Conservation (phyloP, 2,113 vertebrate genomes). For the Chrysochloris asiatica region DNA sequence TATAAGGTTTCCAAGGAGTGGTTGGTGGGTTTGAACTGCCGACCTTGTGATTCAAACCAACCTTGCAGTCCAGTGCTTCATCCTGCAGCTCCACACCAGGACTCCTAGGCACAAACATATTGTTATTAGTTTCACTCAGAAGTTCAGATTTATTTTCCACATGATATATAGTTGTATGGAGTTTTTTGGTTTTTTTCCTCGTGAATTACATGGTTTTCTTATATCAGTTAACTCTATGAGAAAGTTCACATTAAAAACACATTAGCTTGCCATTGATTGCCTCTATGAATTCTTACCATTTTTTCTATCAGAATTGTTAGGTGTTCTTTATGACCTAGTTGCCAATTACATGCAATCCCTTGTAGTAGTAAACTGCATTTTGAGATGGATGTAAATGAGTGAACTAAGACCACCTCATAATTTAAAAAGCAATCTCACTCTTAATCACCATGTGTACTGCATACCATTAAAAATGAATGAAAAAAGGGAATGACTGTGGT, state of each 20-base stretch:
- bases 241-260: slow-evolving; percentile 41
- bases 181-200: not conserved
- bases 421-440: slow-evolving; percentile 51
- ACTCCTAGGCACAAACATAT: not conserved
- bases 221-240: not conserved
- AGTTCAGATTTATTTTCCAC: slow-evolving; percentile 28
- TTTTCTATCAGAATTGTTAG: not conserved
- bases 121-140: slow-evolving; percentile 29
- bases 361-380: not conserved
- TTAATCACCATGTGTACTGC: not conserved
- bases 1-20: too few species aligned
- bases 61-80: too few species aligned
- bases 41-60: too few species aligned
- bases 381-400: slow-evolving; percentile 16
- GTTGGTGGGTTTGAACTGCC: too few species aligned
- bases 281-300: slow-evolving; percentile 8
- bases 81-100: too few species aligned
- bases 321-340: slow-evolving; percentile 10
- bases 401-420: slow-evolving; percentile 29
- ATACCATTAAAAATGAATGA: slow-evolving; percentile 37
- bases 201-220: slow-evolving; percentile 22
- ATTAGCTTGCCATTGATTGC: not conserved
- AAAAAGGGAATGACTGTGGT: slow-evolving; percentile 20
- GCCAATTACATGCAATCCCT: slow-evolving; percentile 4
- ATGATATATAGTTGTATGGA: not conserved